A percentile compares a stretch with the other conserved stretches of the same genome.
Evolutionary conservation across 1,140 invertebrate genomes (phyloP).

Genomic region (Ruditapes philippinarum): DNA sequence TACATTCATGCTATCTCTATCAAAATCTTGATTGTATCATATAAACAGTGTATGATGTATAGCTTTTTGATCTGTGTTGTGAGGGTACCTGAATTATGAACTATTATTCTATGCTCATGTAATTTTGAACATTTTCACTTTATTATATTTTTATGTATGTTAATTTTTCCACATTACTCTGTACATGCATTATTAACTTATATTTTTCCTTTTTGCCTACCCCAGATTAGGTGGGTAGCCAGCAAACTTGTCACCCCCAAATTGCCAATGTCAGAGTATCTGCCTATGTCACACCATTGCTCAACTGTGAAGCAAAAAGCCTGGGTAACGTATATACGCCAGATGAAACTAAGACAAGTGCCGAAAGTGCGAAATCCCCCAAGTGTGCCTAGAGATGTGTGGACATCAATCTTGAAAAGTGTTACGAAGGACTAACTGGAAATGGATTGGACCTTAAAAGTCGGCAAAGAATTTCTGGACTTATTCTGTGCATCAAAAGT

Average conservation of each 20-base stretch:
- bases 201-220: constrained; percentile 83
- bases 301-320: constrained; percentile 21
- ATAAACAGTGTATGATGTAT: too few relatives aligned
- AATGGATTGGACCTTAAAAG: neutral
- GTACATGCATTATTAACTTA: constrained; percentile 72
- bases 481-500: neutral
- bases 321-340: neutral
- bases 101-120: too few relatives aligned
- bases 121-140: constrained; percentile 50
- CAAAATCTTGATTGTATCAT: too few relatives aligned
- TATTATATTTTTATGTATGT: neutral
- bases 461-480: neutral
- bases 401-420: too few relatives aligned
- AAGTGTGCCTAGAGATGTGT: too few relatives aligned
- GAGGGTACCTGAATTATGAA: too few relatives aligned
- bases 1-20: neutral
- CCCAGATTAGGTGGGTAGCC: constrained; percentile 83
- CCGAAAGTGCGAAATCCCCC: neutral
- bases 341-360: neutral
- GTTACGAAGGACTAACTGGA: too few relatives aligned
- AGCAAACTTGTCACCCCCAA: constrained; percentile 50
- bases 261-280: constrained; percentile 49
- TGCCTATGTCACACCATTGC: constrained; percentile 22
- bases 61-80: too few relatives aligned
- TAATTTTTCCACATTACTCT: neutral